phyloP scores from a whole-genome alignment of 1,140 invertebrate genomes.

The Bombus cullumanus region DNA sequence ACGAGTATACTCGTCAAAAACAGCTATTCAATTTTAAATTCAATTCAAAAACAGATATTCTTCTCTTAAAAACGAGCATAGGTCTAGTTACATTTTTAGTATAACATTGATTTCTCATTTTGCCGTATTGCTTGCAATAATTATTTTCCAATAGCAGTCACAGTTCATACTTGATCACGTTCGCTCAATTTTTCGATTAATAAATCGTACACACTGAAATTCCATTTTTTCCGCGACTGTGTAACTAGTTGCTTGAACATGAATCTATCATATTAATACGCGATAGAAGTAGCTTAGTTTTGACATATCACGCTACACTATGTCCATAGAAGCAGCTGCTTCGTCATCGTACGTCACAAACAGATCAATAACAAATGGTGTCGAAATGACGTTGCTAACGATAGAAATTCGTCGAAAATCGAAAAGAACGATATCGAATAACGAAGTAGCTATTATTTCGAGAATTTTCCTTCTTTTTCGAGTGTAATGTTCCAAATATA shows the following conservation, averaged over 20 bases:
- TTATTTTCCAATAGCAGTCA: neutral
- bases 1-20: too few relatives aligned
- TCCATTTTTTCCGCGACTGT: neutral
- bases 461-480: neutral
- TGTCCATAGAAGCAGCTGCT: neutral
- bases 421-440: neutral
- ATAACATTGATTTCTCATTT: neutral
- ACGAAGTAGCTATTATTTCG: neutral
- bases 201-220: neutral
- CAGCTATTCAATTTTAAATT: too few relatives aligned
- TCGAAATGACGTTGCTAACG: neutral
- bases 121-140: neutral
- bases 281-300: constrained; percentile 4
- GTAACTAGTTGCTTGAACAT: constrained; percentile 9
- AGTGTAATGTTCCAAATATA: neutral
- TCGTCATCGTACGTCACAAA: neutral
- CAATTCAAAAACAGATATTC: neutral
- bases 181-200: neutral
- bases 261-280: constrained; percentile 12
- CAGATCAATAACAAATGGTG: neutral
- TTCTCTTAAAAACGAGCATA: too few relatives aligned
- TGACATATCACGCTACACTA: constrained; percentile 17
- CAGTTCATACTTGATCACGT: neutral
- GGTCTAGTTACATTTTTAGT: neutral
- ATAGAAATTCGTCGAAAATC: neutral